Conservation (phyloP, 2,113 vertebrate genomes). For the Myrmophylax atrothorax region DNA sequence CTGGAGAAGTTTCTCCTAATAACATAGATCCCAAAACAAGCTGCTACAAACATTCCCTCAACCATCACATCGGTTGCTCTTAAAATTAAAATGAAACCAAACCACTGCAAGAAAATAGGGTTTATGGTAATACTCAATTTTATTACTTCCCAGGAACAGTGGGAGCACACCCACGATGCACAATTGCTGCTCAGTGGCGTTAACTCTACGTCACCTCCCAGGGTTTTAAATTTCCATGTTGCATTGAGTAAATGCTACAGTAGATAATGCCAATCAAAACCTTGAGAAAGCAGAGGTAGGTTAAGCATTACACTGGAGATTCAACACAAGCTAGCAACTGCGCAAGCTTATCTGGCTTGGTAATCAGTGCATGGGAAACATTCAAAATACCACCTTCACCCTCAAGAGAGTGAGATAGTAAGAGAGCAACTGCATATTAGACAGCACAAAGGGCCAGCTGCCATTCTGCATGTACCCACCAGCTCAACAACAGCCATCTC, state of each 20-base stretch:
- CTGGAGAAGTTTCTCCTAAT: conserved; percentile 25
- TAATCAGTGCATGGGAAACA: background rate
- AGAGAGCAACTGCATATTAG: background rate
- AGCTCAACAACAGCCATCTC: background rate
- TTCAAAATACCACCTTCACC: background rate
- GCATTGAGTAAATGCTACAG: background rate
- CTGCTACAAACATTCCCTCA: conserved; percentile 28
- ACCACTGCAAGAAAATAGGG: background rate
- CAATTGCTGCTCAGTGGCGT: background rate
- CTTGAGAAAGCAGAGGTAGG: background rate
- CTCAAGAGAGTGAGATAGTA: background rate
- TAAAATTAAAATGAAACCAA: conserved; percentile 44
- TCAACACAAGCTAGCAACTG: background rate
- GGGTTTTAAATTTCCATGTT: background rate
- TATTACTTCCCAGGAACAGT: conserved; percentile 9
- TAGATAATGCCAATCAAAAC: background rate
- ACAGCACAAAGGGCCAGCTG: background rate
- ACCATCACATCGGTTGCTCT: background rate
- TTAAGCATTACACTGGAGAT: background rate
- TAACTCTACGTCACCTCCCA: background rate
- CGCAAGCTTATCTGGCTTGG: background rate
- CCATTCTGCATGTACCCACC: background rate
- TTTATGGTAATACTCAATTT: conserved; percentile 22
- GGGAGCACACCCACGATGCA: background rate
- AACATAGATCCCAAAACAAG: background rate